phyloP scores from a whole-genome alignment of 1,140 invertebrate genomes.

The Wiebesia pumilae region DNA sequence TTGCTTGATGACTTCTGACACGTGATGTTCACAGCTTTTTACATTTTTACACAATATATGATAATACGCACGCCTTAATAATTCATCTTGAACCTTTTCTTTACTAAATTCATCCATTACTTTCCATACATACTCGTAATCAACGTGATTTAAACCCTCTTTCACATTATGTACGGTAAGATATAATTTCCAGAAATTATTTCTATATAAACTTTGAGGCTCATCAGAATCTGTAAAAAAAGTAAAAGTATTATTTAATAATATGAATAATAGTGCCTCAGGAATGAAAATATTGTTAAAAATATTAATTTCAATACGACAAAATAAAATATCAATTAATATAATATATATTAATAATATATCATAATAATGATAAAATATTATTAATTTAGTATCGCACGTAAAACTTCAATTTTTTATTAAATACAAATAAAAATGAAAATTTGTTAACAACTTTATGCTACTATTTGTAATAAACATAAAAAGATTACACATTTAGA shows the following conservation, averaged over 20 bases:
- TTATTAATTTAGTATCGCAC: too few relatives aligned
- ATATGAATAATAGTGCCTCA: too few relatives aligned
- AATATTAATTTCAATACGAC: too few relatives aligned
- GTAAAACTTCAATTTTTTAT: too few relatives aligned
- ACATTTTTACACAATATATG: constrained; percentile 58
- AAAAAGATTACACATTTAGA: too few relatives aligned
- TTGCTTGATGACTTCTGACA: constrained; percentile 56
- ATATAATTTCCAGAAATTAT: constrained; percentile 59
- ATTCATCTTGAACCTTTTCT: constrained; percentile 14
- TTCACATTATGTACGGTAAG: constrained; percentile 52
- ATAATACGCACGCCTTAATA: constrained; percentile 56
- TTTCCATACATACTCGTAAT: constrained; percentile 60
- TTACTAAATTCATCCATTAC: constrained; percentile 53
- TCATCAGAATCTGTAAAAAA: constrained; percentile 34
- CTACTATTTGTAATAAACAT: too few relatives aligned
- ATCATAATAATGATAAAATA: too few relatives aligned
- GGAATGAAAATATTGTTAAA: too few relatives aligned
- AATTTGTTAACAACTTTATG: too few relatives aligned
- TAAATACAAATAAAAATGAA: too few relatives aligned
- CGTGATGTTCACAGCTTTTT: constrained; percentile 52
- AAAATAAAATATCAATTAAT: too few relatives aligned
- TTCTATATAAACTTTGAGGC: constrained; percentile 27
- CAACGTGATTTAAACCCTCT: constrained; percentile 55
- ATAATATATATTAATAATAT: too few relatives aligned
- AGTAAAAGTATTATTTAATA: background rate